A percentile compares a stretch with the other conserved stretches of the same genome.
Conservation (phyloP, 2,113 vertebrate species). For the Noctilio leporinus region DNA sequence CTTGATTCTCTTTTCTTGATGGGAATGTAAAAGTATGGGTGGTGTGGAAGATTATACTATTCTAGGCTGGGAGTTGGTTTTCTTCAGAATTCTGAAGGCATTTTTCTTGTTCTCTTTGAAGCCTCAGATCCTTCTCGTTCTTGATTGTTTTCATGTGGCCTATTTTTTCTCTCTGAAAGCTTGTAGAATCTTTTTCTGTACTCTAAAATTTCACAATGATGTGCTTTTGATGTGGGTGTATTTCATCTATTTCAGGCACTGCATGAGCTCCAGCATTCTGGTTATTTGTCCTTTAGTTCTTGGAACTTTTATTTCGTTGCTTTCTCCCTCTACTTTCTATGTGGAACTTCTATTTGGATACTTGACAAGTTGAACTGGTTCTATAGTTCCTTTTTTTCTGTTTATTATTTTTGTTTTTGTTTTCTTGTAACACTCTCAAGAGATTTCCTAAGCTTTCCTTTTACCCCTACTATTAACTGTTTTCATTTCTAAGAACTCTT, state of each 20-base stretch:
- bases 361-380: neutral
- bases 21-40: neutral
- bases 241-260: neutral
- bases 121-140: neutral
- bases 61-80: neutral
- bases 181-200: neutral
- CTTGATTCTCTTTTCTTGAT: neutral
- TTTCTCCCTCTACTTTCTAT: neutral
- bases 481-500: neutral
- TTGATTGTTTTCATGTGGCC: neutral
- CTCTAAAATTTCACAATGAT: neutral
- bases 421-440: neutral
- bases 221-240: neutral
- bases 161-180: neutral
- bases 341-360: neutral
- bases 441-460: slow-evolving; percentile 2
- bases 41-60: neutral
- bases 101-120: neutral
- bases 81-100: neutral
- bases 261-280: neutral
- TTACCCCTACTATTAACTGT: neutral
- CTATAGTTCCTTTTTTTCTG: neutral
- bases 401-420: neutral
- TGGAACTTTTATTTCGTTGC: neutral
- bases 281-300: neutral